Percentiles rank a stretch among this genome's conserved stretches.
phyloP scores from a whole-genome alignment of 2,888 invertebrate genomes.

The Ommatoiulus sabulosus region DNA sequence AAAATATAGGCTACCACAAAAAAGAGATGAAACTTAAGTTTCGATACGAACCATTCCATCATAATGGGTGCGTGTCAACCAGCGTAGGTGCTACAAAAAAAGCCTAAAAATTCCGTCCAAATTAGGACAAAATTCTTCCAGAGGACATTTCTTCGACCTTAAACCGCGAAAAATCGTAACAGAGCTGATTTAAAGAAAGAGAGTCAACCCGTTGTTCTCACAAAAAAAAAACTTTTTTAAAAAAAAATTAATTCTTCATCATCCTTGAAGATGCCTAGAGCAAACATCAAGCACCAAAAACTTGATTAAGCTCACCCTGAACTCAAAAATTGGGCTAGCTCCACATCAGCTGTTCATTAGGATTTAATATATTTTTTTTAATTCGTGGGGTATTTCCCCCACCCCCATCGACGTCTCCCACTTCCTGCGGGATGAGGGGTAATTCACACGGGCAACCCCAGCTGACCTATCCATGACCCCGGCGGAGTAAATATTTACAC shows the following conservation, averaged over 20 bases:
- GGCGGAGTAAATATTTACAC: neutral
- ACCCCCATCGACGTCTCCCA: neutral
- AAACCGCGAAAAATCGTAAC: too few species aligned
- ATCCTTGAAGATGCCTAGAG: neutral
- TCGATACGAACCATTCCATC: too few species aligned
- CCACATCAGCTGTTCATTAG: neutral
- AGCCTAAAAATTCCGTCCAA: too few species aligned
- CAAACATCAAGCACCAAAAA: neutral
- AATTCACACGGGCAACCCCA: neutral
- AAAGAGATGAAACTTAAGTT: too few species aligned
- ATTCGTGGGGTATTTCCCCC: neutral
- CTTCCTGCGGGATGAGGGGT: neutral
- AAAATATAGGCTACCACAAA: too few species aligned
- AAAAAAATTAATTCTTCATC: neutral
- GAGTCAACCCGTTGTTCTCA: neutral
- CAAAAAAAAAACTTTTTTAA: neutral
- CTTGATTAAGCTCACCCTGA: neutral
- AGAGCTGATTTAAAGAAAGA: neutral
- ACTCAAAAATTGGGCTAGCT: neutral
- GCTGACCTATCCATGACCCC: slow-evolving; percentile 34
- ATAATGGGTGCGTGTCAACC: too few species aligned
- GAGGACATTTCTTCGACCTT: too few species aligned
- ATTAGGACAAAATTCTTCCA: too few species aligned
- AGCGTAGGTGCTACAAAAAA: too few species aligned
- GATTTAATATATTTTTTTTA: neutral